Evolutionary conservation across 1,140 invertebrate genomes (phyloP), one percentile per base, ranked within the genome.

Genomic region (Heliconius eleuchia): DNA sequence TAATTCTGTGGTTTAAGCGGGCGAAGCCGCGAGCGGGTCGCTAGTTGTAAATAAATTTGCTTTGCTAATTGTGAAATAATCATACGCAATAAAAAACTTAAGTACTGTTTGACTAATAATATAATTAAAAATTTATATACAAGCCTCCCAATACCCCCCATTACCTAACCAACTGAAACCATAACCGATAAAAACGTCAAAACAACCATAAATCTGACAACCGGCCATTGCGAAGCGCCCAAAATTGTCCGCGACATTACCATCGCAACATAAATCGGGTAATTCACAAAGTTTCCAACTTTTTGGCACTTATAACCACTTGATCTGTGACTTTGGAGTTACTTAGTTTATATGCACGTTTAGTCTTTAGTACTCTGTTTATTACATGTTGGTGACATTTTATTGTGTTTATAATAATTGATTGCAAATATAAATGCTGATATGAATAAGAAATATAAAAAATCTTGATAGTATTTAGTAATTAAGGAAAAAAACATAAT

Each of bases 181-280:
- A 66, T 66, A 30, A 66, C 60, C 60, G 60, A 66, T 76, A 76
- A 76, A 76, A 66, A 42, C 57, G 74, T 70, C 74, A 76, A 76
- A 76, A 76, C 74, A 76, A 76, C 27, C 18, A 66, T 42, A 27
- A 19, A 30, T 66, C 9, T 52, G 46, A 34, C 52, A 78, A 52
- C 50, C 78, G 73, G 76, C 73, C 77, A 83, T 76, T 77, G 18
- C 66, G 42, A 83, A 79, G 82, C 76, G 70, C 52, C 80, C 73
- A 76, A 81, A 80, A 84, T 84, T 84, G 82, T 80, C 76, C 83
- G 78, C 46, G 66, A 78, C 83, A 84, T 84, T 84, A 84, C 75
- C 83, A 84, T 80, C 78, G 80, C 71, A 42, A 73, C 77, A 82
- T 82, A 82, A 84, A 84, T 80, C 78, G 80, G 83, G 37, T 71